These are phyloP conservation scores for Pollimyrus isidori DNA, from an alignment of 2,113 vertebrate genomes.

Conservation along the genomic window DNA sequence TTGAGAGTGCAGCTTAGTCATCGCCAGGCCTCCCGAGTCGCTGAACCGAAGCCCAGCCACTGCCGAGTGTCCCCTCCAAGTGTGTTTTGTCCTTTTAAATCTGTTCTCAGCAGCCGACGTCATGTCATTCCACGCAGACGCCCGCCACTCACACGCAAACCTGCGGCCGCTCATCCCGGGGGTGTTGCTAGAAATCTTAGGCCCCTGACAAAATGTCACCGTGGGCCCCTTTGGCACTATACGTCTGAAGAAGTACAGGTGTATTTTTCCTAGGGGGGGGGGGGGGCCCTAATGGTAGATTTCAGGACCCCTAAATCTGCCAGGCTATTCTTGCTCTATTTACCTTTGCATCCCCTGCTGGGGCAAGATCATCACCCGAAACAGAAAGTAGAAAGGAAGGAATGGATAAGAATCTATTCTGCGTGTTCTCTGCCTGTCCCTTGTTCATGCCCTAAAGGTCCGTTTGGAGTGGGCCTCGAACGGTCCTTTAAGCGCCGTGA, in stretches of 20 bases:
- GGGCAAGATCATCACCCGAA: neutral
- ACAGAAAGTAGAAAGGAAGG: neutral
- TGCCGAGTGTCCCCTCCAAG: neutral
- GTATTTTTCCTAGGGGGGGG: neutral
- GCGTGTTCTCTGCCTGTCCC: neutral
- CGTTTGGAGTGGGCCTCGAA: conserved; percentile 4
- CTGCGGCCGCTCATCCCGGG: neutral
- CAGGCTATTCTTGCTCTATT: neutral
- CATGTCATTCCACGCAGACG: neutral
- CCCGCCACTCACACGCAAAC: neutral
- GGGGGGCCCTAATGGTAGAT: neutral
- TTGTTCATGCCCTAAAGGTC: neutral
- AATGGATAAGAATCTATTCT: neutral
- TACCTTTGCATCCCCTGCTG: no score
- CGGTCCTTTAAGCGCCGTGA: neutral
- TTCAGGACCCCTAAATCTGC: neutral
- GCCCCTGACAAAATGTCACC: neutral
- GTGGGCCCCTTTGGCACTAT: neutral
- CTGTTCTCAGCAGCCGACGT: neutral
- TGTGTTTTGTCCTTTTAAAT: neutral
- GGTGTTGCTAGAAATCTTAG: neutral
- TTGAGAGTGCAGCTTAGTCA: neutral
- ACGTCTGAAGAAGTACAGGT: neutral
- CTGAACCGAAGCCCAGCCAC: neutral
- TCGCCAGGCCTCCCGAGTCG: neutral